Evolutionary conservation across 2,797 vertebrate species (phyloP), one percentile per base, ranked within the genome.

Genomic region (Microctenopoma lineatum): DNA sequence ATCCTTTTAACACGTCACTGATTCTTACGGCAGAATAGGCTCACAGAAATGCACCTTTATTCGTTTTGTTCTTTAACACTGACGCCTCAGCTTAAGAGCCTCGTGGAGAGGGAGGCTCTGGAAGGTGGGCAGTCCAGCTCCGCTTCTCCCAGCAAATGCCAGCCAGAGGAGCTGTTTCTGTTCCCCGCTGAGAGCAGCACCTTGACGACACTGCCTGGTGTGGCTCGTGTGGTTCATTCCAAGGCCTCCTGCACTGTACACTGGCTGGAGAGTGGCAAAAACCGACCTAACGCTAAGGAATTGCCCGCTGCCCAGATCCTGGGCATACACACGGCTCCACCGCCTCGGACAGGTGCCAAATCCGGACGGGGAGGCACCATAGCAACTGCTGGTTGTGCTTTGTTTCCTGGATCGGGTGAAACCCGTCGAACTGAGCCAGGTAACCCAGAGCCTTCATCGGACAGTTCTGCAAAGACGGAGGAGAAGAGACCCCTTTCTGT

Each of bases 161-260:
- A 94, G 71, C 94, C 92, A 65, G 94, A 95, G 69, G 95, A 96
- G 38, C 93, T 99, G 45, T 95, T 96, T 73, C 94, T 99, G 27
- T 99, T 96, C 77, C 97, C 98, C 0, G 94, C 96, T 5, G 96
- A 99, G 91, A 96, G 93, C 58, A 96, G 95, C 85, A 95, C 95
- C 0, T 84, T 99, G 80, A 96, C 94, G 0, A 92, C 94, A 0
- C 90, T 99, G 58, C 97, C 98, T 0, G 97, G 96, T 0, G 97
- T 99, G 77, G 96, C 98, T 25, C 96, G 97, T 0, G 97, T 99
- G 14, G 98, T 98, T 7, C 98, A 99, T 92, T 99, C 98, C 66
- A 99, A 99, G 84, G 97, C 98, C 70, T 97, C 96, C 79, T 99
- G 98, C 85, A 99, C 98, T 0, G 98, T 99, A 48, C 97, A 99